Evolutionary conservation across 2,888 invertebrate genomes (phyloP).

Genomic region (Lithosia quadra): DNA sequence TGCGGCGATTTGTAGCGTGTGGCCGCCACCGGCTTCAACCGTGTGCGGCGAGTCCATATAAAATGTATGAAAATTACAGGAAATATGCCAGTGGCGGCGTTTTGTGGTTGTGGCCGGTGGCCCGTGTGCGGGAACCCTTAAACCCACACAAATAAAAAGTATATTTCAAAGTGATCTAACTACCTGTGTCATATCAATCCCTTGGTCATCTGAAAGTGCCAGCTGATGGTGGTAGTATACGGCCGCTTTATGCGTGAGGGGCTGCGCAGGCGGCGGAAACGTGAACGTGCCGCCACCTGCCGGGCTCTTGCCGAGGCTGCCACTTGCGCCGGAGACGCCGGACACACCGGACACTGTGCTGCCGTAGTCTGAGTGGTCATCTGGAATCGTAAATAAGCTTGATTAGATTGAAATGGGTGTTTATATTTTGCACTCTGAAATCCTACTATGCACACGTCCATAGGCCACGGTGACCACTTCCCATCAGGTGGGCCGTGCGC

Average conservation of each 20-base stretch:
- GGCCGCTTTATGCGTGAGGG: slow-evolving; percentile 91
- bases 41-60: too few relatives aligned
- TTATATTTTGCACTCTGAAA: neutral
- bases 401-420: neutral
- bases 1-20: too few relatives aligned
- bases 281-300: slow-evolving; percentile 90
- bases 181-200: slow-evolving; percentile 95
- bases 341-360: slow-evolving; percentile 88
- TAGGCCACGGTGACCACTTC: too few relatives aligned
- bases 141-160: too few relatives aligned
- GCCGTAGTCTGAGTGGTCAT: slow-evolving; percentile 90
- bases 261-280: slow-evolving; percentile 90
- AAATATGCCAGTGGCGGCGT: too few relatives aligned
- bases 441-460: too few relatives aligned
- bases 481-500: too few relatives aligned
- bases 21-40: too few relatives aligned
- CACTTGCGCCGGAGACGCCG: slow-evolving; percentile 84
- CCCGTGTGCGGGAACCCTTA: too few relatives aligned
- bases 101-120: too few relatives aligned
- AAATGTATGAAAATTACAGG: too few relatives aligned
- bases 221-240: slow-evolving; percentile 94
- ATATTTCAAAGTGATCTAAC: neutral
- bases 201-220: slow-evolving; percentile 94
- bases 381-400: slow-evolving; percentile 67
- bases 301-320: slow-evolving; percentile 89